Evolutionary conservation across 1,140 invertebrate genomes (phyloP), one percentile per base, ranked within the genome.

Genomic region (Dendroctonus valens): DNA sequence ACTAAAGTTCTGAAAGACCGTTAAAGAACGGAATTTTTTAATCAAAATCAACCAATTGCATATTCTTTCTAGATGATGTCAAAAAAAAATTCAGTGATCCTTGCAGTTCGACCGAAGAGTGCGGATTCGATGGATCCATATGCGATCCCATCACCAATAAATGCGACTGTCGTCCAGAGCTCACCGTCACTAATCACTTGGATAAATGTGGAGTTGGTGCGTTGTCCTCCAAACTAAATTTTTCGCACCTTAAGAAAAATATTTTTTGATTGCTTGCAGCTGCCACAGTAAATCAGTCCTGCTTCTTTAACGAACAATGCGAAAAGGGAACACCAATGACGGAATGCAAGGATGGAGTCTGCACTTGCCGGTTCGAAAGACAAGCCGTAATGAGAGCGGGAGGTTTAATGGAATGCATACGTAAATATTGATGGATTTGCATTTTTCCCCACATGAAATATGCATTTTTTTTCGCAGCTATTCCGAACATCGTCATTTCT

Each of bases 151-250:
- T 79, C 46, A 86, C 84, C 69, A 85, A 84, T 69, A 84, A 82
- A 68, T 93, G 91, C 74, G 81, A 83, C 66, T 93, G 91, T 76
- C 83, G 82, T 49, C 84, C 86, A 8, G 88, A 90, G 69, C 83
- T 87, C 63, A 83, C 83, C 6, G 84, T 86, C 12, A 91, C 89
- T 73, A 91, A 93, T 81, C 89, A 92, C 77, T 80, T 91, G 66
- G 89, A 93, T 76, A 92, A 92, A 80, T 93, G 91, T 80, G 91
- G 90, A 73, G 85, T 87, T 82, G 83, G 90, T 92, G 79, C 86
- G 85, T 83, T 15, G 2, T 46, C 5, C 44, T 46, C 9, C 2
- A 26, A 26, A 3, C 26, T 3, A 26, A 26, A 1, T 26, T 26
- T 26, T 26, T 26, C 26, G 3, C 1, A 46, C 42, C n/a, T 11